Evolutionary conservation across 2,888 invertebrate genomes (phyloP), one percentile per base, ranked within the genome.

Genomic region (Epiblema foenella): DNA sequence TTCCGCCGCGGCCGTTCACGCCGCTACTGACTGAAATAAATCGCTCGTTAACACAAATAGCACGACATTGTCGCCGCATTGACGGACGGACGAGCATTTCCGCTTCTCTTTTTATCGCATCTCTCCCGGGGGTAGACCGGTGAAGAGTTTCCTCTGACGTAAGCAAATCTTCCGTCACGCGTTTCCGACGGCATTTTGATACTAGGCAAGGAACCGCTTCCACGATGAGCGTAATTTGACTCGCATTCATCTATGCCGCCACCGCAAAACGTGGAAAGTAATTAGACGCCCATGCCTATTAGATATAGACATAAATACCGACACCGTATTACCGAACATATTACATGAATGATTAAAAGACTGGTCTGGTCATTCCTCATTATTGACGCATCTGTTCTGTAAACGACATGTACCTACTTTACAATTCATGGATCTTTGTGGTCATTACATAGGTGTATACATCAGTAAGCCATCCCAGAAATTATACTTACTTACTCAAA

Each of bases 11-110:
- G 91, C 88, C 93, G 81, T 93, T 93, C 93, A 93, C 92, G 91
- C 86, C 85, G 81, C 90, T 85, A 87, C 88, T 85, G 91, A 91
- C 92, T 93, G 90, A 93, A 93, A 93, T 93, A 92, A 92, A 91
- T 90, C 89, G 91, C 89, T 88, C 89, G 87, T 92, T 90, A 90
- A 91, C 92, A 88, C 89, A 92, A 92, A 93, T 91, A 92, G 91
- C 90, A 86, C 87, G 84, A 88, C 89, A 91, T 89, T 91, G 91
- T 91, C 89, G 87, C 84, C 87, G 85, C 90, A 90, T 89, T 89
- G 90, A 90, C 90, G 89, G 88, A 88, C 89, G 82, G 85, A 89
- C 86, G 83, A 85, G 85, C 87, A 86, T 89, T 90, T 92, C 91
- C 92, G 91, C 85, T 91, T 87, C 85, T 89, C 88, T 89, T 88